phyloP scores from a whole-genome alignment of 1,140 invertebrate genomes.

The Drosophila ohnishii region DNA sequence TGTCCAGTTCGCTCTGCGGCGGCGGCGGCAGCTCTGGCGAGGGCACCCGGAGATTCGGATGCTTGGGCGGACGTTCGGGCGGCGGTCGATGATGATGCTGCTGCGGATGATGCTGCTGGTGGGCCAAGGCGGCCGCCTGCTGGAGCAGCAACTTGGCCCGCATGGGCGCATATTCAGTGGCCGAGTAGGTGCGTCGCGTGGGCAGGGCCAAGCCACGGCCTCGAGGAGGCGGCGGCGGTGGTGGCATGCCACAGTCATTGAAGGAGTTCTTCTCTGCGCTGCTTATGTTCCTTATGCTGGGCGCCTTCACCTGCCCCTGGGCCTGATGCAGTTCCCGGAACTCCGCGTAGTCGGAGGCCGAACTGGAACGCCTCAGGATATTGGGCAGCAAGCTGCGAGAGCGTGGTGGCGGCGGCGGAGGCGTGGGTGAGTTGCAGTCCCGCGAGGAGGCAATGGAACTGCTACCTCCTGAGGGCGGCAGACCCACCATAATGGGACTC shows the following conservation, averaged over 20 bases:
- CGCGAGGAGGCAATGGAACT: constrained; percentile 77
- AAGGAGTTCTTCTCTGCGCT: constrained; percentile 77
- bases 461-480: constrained; percentile 18
- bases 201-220: constrained; percentile 67
- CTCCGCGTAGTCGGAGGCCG: constrained; percentile 87
- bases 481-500: constrained; percentile 53
- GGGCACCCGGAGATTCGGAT: constrained; percentile 87
- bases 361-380: constrained; percentile 86
- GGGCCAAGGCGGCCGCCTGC: constrained; percentile 72
- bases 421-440: constrained; percentile 77
- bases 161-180: constrained; percentile 77
- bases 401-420: constrained; percentile 85
- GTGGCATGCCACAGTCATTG: constrained; percentile 81
- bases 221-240: constrained; percentile 81
- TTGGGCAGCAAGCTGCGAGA: constrained; percentile 84
- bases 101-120: constrained; percentile 79
- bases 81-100: constrained; percentile 83
- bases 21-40: constrained; percentile 90
- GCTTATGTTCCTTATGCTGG: constrained; percentile 74
- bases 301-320: constrained; percentile 54
- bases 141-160: constrained; percentile 74
- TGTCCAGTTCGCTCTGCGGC: constrained; percentile 86
- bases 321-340: constrained; percentile 79
- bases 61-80: constrained; percentile 88
- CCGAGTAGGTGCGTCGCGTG: constrained; percentile 75